Conservation (phyloP, 2,113 vertebrate species). For the Myocastor coypus region DNA sequence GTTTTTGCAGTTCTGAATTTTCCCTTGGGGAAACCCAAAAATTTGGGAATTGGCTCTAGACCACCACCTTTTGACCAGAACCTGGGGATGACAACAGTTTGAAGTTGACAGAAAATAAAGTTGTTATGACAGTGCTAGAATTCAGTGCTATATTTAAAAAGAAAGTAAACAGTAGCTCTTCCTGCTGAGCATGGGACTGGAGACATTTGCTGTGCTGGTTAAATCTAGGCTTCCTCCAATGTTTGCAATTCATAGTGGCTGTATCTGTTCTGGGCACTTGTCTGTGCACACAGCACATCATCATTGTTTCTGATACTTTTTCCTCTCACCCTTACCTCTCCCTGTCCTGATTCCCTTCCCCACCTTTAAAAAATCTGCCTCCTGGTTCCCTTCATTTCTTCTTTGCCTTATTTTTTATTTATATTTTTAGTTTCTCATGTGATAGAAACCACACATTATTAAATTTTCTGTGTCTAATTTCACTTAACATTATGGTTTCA, state of each 20-base stretch:
- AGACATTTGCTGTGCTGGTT: not conserved
- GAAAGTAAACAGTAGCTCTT: slow-evolving; percentile 7
- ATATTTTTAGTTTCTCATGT: not conserved
- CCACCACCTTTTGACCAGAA: not conserved
- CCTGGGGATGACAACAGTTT: slow-evolving; percentile 4
- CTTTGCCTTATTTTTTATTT: not conserved
- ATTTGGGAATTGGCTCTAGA: not conserved
- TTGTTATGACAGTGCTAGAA: not conserved
- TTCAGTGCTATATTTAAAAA: slow-evolving; percentile 9
- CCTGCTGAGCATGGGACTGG: not conserved
- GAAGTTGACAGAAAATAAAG: slow-evolving; percentile 12
- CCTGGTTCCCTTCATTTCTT: not conserved
- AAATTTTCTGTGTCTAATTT: not conserved
- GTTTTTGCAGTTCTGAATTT: not conserved
- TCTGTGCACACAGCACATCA: not conserved
- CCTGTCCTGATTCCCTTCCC: not conserved
- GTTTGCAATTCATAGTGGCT: not conserved
- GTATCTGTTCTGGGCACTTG: not conserved
- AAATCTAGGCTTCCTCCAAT: not conserved
- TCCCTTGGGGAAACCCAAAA: slow-evolving; percentile 23
- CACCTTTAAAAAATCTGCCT: not conserved
- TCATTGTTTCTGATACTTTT: not conserved
- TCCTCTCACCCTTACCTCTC: not conserved
- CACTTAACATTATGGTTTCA: not conserved
- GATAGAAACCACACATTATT: not conserved